Base-by-base conservation (phyloP, 1,140 invertebrate species). In the Philopotamus ludificatus region DNA sequence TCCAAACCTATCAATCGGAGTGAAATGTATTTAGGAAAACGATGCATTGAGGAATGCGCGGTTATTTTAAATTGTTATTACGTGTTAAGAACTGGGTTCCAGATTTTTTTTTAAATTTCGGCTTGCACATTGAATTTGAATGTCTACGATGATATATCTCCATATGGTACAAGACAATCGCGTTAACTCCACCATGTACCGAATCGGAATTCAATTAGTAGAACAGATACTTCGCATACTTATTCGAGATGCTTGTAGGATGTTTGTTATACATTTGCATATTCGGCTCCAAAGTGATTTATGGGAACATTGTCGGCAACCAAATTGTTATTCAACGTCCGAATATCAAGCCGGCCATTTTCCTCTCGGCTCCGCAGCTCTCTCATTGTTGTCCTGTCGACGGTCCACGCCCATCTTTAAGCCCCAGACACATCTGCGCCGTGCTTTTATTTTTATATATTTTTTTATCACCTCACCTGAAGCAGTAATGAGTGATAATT, bases 401-500 rank as follows among this genome's bases (percentile, higher is more conserved):
- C 41, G 21, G 28, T 42, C 12, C 53, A 41, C 53, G 41, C 53
- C 63, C 53, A 39, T 28, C n/a, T n/a, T n/a, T n/a, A n/a, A n/a
- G n/a, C n/a, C n/a, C 51, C 53, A 23, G 16, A 20, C 49, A 9
- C 34, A 9, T 9, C 60, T 51, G 21, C 60, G 8, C 44, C 39
- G 16, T 3, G n/a, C 20, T 25, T 9, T 9, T 18, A 21, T 34
- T 15, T 51, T 50, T 23, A 51, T 1, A 7, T 18, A 21, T 34
- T 15, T 51, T 50, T 23, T 26, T 1, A 7, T 49, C 45, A 49
- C 7, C 45, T 15, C n/a, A 34, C 28, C 12, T 42, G 41, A 25
- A 55, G 66, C 45, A n/a, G 57, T 54, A 67, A 67, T 60, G 66
- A 57, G 39, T 54, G 60, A 67, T 68, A 64, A 68, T 68, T 63